A percentile compares a stretch with the other conserved stretches of the same genome.
phyloP scores from a whole-genome alignment of 1,140 invertebrate species.

The Habropoda laboriosa region DNA sequence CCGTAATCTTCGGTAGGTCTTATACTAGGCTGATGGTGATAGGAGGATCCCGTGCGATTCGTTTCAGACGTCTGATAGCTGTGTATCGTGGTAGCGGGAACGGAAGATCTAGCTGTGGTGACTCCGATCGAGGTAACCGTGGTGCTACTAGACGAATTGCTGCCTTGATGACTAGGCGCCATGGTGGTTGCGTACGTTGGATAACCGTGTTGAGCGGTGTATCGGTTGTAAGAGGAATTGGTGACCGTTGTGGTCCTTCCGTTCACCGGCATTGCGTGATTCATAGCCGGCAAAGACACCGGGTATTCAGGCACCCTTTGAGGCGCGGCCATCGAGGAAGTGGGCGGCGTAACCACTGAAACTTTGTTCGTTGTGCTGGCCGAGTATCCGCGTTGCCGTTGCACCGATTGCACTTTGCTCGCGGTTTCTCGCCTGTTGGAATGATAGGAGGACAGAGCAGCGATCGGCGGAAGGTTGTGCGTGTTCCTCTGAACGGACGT shows the following conservation, averaged over 20 bases:
- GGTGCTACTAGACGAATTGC: constrained; percentile 72
- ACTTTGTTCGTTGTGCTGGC: constrained; percentile 45
- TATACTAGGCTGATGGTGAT: constrained; percentile 40
- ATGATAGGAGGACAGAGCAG: constrained; percentile 81
- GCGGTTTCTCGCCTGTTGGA: constrained; percentile 74
- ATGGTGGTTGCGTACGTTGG: constrained; percentile 74
- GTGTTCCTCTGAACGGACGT: constrained; percentile 68
- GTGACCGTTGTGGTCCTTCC: constrained; percentile 66
- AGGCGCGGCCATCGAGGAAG: constrained; percentile 40
- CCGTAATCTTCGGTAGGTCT: constrained; percentile 57
- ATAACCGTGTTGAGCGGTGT: constrained; percentile 61
- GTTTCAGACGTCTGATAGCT: constrained; percentile 63
- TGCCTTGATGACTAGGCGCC: constrained; percentile 75
- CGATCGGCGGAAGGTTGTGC: constrained; percentile 82
- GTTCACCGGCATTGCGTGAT: constrained; percentile 64
- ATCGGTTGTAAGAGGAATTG: constrained; percentile 67
- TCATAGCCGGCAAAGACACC: constrained; percentile 48
- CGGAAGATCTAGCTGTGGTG: constrained; percentile 61
- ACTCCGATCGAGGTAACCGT: constrained; percentile 73
- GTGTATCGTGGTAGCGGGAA: constrained; percentile 53
- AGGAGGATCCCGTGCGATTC: constrained; percentile 39
- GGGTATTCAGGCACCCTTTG: constrained; percentile 68
- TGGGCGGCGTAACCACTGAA: constrained; percentile 39
- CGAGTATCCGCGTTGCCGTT: constrained; percentile 61
- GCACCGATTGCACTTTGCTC: constrained; percentile 66